These are phyloP conservation scores for Chrysomallon squamiferum DNA, from an alignment of 1,140 invertebrate genomes.

Conservation along the genomic window DNA sequence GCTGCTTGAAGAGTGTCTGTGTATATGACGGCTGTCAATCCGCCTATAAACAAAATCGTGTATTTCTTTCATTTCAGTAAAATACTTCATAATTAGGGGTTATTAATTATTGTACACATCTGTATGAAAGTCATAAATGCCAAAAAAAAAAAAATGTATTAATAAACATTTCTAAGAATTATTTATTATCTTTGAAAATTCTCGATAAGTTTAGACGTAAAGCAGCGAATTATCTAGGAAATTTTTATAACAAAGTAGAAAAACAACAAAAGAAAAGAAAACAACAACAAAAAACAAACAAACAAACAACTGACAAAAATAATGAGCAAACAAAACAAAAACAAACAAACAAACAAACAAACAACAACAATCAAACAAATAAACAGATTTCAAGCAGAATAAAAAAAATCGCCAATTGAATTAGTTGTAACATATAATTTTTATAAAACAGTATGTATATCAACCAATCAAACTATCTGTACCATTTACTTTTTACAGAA, in stretches of 20 bases:
- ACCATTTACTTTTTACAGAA: neutral
- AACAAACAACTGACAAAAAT: too few species aligned
- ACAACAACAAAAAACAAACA: too few species aligned
- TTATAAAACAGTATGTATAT: neutral
- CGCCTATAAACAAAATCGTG: slow-evolving; percentile 44
- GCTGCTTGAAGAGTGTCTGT: slow-evolving; percentile 66
- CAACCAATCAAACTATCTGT: neutral
- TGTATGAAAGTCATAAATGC: neutral
- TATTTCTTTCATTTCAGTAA: neutral
- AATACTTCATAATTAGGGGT: neutral
- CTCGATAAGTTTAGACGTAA: too few species aligned
- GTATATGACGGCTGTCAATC: slow-evolving; percentile 67
- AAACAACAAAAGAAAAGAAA: too few species aligned
- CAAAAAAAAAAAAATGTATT: neutral
- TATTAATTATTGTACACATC: neutral
- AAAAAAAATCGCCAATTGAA: neutral
- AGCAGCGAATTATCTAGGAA: too few species aligned
- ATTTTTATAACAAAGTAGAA: too few species aligned
- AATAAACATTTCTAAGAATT: too few species aligned
- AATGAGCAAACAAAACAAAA: too few species aligned
- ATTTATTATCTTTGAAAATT: too few species aligned
- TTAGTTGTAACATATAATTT: neutral
- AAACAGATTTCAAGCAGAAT: neutral
- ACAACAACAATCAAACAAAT: neutral
- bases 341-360: too few species aligned